phyloP scores from a whole-genome alignment of 2,113 vertebrate species.

The Mobula birostris region DNA sequence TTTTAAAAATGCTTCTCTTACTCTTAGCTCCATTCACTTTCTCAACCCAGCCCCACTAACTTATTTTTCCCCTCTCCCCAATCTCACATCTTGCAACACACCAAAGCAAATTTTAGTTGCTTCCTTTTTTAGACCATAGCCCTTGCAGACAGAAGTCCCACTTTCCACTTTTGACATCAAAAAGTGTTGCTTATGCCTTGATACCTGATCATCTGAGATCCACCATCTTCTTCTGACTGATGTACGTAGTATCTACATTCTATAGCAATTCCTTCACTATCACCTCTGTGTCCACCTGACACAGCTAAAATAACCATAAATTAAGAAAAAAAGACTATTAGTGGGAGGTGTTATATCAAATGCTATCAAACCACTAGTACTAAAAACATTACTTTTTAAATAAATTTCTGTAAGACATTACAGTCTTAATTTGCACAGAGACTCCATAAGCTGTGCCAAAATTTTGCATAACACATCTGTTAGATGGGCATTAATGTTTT shows the following conservation, averaged over 20 bases:
- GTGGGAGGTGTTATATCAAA: neutral
- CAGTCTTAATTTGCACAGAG: neutral
- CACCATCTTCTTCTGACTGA: neutral
- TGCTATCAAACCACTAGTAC: neutral
- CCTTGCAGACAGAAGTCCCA: neutral
- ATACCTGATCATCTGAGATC: neutral
- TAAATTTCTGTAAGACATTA: neutral
- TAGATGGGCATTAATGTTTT: neutral
- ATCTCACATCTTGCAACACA: neutral
- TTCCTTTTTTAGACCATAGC: neutral
- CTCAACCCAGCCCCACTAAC: neutral
- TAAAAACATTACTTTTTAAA: neutral
- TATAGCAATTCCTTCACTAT: neutral
- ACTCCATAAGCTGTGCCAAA: neutral
- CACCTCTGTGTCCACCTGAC: neutral
- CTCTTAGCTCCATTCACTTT: neutral
- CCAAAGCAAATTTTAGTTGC: neutral
- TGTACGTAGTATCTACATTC: neutral
- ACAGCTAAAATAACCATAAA: neutral
- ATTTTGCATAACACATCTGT: no score
- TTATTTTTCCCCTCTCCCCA: neutral
- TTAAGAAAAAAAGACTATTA: neutral
- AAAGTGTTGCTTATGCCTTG: neutral
- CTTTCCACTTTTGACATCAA: neutral
- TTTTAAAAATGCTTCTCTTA: neutral